Base-by-base conservation (phyloP, 1,140 invertebrate species). In the Harlomillsia oculata region DNA sequence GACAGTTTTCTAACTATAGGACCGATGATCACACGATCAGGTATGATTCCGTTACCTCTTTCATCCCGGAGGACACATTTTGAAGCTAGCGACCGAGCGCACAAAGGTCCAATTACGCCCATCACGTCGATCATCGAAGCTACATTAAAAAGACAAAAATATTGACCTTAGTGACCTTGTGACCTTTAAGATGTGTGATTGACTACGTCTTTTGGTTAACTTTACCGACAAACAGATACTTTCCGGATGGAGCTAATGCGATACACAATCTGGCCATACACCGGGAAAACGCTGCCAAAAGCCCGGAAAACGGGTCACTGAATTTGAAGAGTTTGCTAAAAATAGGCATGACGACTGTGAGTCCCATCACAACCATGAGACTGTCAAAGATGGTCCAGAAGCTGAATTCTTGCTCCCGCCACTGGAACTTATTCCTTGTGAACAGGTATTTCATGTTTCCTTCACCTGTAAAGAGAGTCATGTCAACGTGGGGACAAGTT, bases 341-440 rank as follows among this genome's bases (percentile, higher is more conserved):
- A 25, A 65, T 53, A 26, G 63, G 63, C 54, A 65, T 54, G 1
- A 60, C 48, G 6, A 65, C 21, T 4, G 49, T 39, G 2, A 65
- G 23, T 5, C 63, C 63, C 9, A 48, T 13, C 1, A 65, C 63
- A 2, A 65, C 40, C 40, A 62, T 56, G 21, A 43, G 20, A 13
- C 45, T 30, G 23, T 65, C 63, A 39, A 56, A 59, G 18, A 60
- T 65, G 16, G 53, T 60, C 63, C 63, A 89, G 70, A 86, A 80
- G 67, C 86, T 88, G 73, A 82, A 89, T 68, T 85, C 81, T 44
- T 87, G 81, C 73, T 88, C 85, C 67, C 86, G 80, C 85, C 85
- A 89, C 60, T 87, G 85, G 71, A 87, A 89, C 21, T 82, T 76
- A 68, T 81, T 86, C 56, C 85, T 75, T 11, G 84, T 85, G 66